Evolutionary conservation across 2,888 invertebrate genomes (phyloP).

Genomic region (Kryphioiulus occultus): DNA sequence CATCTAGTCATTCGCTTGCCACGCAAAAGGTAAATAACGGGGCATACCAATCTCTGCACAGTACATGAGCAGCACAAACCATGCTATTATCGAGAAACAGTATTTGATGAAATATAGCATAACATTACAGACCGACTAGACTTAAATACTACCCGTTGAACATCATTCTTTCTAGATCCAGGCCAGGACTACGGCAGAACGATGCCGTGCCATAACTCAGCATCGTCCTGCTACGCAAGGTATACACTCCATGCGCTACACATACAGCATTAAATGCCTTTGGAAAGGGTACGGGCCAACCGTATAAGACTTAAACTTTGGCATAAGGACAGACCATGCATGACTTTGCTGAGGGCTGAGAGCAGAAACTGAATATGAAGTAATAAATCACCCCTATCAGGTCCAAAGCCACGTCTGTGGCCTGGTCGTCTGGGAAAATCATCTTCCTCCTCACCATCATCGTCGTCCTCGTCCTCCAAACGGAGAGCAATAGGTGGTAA

Average conservation of each 20-base stretch:
- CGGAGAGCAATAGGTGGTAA: constrained; percentile 47
- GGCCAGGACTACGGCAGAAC: background rate
- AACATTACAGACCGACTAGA: background rate
- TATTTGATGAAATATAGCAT: background rate
- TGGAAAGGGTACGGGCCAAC: background rate
- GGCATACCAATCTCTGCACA: background rate
- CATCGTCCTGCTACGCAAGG: background rate
- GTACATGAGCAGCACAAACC: background rate
- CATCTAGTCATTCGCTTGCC: background rate
- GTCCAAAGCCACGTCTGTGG: constrained; percentile 29
- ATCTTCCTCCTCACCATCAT: constrained; percentile 51
- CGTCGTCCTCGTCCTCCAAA: constrained; percentile 49
- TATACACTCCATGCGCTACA: background rate
- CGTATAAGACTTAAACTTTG: background rate
- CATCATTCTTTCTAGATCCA: background rate
- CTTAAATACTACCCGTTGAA: background rate
- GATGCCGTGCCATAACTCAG: background rate
- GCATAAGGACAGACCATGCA: background rate
- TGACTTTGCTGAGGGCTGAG: background rate
- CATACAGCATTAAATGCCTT: background rate
- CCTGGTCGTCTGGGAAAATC: constrained; percentile 38
- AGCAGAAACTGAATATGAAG: constrained; percentile 29
- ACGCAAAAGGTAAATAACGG: background rate
- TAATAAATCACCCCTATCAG: constrained; percentile 47
- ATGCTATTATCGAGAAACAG: background rate